Evolutionary conservation across 2,888 invertebrate genomes (phyloP).

Genomic region (Heterodera filipjevi): DNA sequence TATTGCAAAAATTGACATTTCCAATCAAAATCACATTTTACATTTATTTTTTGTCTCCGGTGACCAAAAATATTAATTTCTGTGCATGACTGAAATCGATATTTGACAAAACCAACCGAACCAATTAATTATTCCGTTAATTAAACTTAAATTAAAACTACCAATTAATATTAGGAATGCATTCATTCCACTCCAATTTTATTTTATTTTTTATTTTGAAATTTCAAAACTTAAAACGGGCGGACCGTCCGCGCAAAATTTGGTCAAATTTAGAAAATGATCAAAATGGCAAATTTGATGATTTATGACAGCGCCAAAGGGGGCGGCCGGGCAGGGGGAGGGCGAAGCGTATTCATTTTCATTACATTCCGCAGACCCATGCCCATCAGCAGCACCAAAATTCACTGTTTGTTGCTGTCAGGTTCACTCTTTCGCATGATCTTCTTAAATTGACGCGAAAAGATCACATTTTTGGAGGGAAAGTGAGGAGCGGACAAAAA

Average conservation of each 20-base stretch:
- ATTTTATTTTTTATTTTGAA: not conserved
- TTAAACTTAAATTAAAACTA: not conserved
- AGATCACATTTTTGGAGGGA: not conserved
- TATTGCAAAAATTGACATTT: not conserved
- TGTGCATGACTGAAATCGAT: not conserved
- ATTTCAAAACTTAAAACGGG: not conserved
- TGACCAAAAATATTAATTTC: no score
- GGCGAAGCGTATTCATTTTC: not conserved
- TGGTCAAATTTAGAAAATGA: not conserved
- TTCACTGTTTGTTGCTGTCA: not conserved
- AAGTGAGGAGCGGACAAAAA: not conserved
- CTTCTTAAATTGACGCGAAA: not conserved
- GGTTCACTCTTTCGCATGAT: conserved; percentile 4
- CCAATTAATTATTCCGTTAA: not conserved
- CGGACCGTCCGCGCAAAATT: not conserved
- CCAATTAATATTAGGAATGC: not conserved
- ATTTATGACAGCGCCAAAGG: not conserved
- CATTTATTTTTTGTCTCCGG: no score
- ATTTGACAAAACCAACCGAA: not conserved
- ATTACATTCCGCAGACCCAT: not conserved
- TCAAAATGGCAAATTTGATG: conserved; percentile 5
- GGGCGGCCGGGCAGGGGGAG: not conserved
- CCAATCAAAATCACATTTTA: not conserved
- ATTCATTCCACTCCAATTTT: not conserved
- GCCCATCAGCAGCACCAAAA: not conserved